phyloP scores from a whole-genome alignment of 2,113 vertebrate genomes.

The Myrmecophaga tridactyla region DNA sequence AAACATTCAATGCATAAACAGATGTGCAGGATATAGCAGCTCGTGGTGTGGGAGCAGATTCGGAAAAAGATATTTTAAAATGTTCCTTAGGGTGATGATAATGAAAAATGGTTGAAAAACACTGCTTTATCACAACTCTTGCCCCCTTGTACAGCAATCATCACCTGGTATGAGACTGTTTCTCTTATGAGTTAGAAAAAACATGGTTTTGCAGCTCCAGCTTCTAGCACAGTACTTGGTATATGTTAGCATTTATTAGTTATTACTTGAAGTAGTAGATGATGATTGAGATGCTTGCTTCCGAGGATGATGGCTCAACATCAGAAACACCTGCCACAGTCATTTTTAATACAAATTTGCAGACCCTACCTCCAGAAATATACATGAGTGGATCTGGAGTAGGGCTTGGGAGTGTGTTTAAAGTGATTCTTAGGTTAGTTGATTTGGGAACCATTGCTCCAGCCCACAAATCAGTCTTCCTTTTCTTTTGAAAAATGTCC shows the following conservation, averaged over 20 bases:
- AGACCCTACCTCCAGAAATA: background rate
- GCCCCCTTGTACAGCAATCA: no score
- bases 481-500: background rate
- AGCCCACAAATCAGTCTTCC: background rate
- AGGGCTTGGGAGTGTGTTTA: background rate
- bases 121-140: background rate
- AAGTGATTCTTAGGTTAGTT: background rate
- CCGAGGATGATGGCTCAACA: background rate
- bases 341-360: background rate
- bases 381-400: background rate
- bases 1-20: background rate
- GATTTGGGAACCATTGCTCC: background rate
- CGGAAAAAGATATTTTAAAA: background rate
- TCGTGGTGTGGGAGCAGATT: background rate
- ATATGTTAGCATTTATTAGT: background rate
- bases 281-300: background rate
- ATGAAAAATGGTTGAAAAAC: background rate
- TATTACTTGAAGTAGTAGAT: background rate
- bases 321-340: background rate
- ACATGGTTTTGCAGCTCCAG: background rate
- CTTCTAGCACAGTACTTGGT: background rate
- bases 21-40: background rate
- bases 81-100: background rate
- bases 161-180: background rate
- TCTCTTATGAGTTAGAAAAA: background rate